Conservation (phyloP, 2,888 invertebrate species). For the Lepidonotus clava region DNA sequence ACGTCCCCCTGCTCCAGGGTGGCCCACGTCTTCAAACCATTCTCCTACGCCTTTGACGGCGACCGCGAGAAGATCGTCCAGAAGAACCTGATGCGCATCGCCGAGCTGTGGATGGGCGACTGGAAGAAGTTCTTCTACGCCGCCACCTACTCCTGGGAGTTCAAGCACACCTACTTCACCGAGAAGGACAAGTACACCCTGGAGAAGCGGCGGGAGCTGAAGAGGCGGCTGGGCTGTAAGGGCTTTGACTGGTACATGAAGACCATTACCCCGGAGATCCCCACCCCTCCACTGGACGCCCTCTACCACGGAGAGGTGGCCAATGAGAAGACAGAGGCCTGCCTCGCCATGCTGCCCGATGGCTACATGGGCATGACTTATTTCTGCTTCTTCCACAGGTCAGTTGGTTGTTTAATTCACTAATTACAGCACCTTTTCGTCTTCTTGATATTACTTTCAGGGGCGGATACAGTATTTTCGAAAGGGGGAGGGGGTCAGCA, state of each 20-base stretch:
- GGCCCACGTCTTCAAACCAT: slow-evolving; percentile 69
- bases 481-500: too few species aligned
- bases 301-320: slow-evolving; percentile 67
- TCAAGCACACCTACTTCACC: slow-evolving; percentile 63
- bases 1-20: slow-evolving; percentile 69
- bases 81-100: slow-evolving; percentile 68
- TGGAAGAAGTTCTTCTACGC: slow-evolving; percentile 68
- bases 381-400: slow-evolving; percentile 66
- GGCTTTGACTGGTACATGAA: slow-evolving; percentile 98
- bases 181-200: slow-evolving; percentile 62
- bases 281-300: slow-evolving; percentile 65
- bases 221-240: slow-evolving; percentile 83
- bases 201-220: slow-evolving; percentile 84
- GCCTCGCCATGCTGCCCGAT: slow-evolving; percentile 63
- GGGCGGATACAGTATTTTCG: too few species aligned
- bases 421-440: too few species aligned
- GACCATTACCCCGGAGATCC: slow-evolving; percentile 93
- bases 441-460: too few species aligned
- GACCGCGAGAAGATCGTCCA: slow-evolving; percentile 68
- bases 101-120: slow-evolving; percentile 69
- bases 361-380: slow-evolving; percentile 68
- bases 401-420: not conserved
- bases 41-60: slow-evolving; percentile 69
- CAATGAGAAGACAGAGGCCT: slow-evolving; percentile 66
- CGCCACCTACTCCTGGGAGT: slow-evolving; percentile 65